Conservation (phyloP, 2,797 vertebrate species). For the Scomberomorus guttatus region DNA sequence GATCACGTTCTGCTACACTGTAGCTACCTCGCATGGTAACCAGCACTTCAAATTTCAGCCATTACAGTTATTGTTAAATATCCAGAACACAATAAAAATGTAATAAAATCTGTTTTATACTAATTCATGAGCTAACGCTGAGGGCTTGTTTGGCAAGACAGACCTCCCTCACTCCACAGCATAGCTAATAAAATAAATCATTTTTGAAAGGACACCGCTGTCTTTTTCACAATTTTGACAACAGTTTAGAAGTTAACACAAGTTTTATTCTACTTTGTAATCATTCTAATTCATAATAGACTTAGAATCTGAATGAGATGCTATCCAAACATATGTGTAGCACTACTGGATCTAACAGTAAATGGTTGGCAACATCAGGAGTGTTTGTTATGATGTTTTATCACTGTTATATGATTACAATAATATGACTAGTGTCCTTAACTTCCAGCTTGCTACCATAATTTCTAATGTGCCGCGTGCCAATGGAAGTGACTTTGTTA, state of each 20-base stretch:
- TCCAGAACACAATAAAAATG: neutral
- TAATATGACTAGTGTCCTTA: neutral
- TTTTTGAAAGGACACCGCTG: neutral
- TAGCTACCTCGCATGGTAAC: conserved; percentile 15
- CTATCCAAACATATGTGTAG: conserved; percentile 8
- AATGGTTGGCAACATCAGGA: conserved; percentile 6
- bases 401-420: neutral
- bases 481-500: conserved; percentile 5
- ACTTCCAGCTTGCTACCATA: conserved; percentile 7
- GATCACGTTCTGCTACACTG: neutral
- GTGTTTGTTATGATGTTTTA: conserved; percentile 40
- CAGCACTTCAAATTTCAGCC: neutral
- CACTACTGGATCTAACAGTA: conserved; percentile 15
- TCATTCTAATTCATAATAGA: neutral
- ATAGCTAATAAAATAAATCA: neutral
- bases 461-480: neutral
- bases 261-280: conserved; percentile 6
- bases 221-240: conserved; percentile 5
- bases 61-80: neutral
- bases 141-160: neutral
- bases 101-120: neutral
- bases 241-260: neutral
- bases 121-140: neutral
- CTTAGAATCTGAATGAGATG: neutral
- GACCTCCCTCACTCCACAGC: neutral